Base-by-base conservation (phyloP, 2,888 invertebrate genomes). In the Mallateleia sp. region DNA sequence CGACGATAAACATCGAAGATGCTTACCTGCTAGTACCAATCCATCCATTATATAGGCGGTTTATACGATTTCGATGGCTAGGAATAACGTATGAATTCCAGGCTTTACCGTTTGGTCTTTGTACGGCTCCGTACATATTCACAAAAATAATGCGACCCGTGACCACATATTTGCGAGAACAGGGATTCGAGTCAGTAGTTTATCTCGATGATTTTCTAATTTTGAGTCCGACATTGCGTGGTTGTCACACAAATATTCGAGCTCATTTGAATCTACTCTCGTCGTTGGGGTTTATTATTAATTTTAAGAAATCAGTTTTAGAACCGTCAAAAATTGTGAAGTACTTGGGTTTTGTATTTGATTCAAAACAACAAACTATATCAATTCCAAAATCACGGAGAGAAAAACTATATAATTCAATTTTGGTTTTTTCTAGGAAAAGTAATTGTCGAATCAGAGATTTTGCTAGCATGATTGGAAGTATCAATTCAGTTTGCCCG, bases 271-370 rank as follows among this genome's bases (percentile, higher is more conserved):
- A 18, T 15, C 28, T 56, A 4, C 71, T 71, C 4, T 28, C 56
- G 3, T 54, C 32, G 2, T 28, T 71, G 15, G 71, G 71, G 3
- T 71, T 71, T 54, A 9, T 56, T 5, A 34, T 71, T 7, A 71
- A 54, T 25, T 32, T 20, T 20, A 1, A n/a, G 9, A 67, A 67
- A 15, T 67, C 67, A 11, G 67, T 50, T 4, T 7, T 67, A 15
- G 18, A n/a, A 32, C 67, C 52, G 11, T 1, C 14, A 1, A 11
- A 2, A 7, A 18, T 18, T 18, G 2, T 6, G 6, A 67, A 67
- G 14, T 69, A 66, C 42, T 6, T 71, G 5, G 62, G 71, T 4
- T 80, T 80, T 20, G 3, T 72, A 15, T 80, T 80, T 4, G n/a
- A 80, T 14, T 80, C 80, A 0, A 6, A n/a, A 14, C 15, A 18